phyloP scores from a whole-genome alignment of 2,113 vertebrate genomes.

The Shinisaurus crocodilurus region DNA sequence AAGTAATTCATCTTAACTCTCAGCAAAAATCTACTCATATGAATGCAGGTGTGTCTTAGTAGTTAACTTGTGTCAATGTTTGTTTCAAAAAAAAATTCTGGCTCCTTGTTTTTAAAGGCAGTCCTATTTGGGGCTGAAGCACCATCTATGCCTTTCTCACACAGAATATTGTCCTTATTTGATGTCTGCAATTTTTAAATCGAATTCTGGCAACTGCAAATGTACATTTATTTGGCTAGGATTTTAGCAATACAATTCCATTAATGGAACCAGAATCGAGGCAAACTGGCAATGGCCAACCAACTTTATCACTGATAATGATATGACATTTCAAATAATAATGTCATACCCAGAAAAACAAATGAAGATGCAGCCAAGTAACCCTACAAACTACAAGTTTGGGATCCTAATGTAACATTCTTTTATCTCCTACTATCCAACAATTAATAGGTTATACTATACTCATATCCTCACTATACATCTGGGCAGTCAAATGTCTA shows the following conservation, averaged over 20 bases:
- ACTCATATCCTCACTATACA: fast-evolving
- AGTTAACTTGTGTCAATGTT: slow-evolving; percentile 45
- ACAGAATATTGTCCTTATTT: not conserved
- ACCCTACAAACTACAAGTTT: not conserved
- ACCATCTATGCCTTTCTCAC: not conserved
- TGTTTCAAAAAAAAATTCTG: slow-evolving; percentile 69
- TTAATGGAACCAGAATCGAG: not conserved
- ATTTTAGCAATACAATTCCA: slow-evolving; percentile 4
- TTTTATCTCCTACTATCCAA: slow-evolving; percentile 14
- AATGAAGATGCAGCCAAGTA: not conserved
- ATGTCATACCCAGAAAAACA: not conserved
- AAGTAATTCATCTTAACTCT: slow-evolving; percentile 45
- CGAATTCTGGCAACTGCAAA: slow-evolving; percentile 40
- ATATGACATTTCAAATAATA: not conserved
- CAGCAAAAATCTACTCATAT: slow-evolving; percentile 44
- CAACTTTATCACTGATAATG: not conserved
- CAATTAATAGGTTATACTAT: not conserved
- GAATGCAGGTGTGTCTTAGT: not conserved
- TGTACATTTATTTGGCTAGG: slow-evolving; percentile 23
- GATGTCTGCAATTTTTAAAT: not conserved
- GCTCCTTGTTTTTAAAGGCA: slow-evolving; percentile 70
- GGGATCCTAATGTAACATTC: not conserved
- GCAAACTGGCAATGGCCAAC: not conserved
- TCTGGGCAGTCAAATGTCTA: not conserved
- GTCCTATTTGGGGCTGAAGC: slow-evolving; percentile 55